phyloP scores from a whole-genome alignment of 2,888 invertebrate genomes.

The Ctenicera cuprea region DNA sequence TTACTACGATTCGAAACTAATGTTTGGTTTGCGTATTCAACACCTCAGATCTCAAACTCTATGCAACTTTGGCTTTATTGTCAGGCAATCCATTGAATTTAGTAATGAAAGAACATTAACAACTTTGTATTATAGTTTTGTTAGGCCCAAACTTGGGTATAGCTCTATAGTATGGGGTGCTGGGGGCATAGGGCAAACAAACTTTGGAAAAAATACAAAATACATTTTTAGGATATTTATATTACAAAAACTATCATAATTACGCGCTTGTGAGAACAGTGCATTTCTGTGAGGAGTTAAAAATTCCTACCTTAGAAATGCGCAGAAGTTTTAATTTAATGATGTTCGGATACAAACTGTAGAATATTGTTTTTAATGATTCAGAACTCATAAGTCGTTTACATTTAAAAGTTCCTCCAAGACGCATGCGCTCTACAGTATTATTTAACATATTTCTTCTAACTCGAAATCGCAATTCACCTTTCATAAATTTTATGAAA shows the following conservation, averaged over 20 bases:
- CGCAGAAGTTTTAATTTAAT: background rate
- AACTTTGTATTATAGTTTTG: background rate
- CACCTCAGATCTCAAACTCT: background rate
- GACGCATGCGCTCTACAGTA: background rate
- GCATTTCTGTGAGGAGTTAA: background rate
- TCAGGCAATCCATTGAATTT: background rate
- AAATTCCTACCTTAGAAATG: background rate
- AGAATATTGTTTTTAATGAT: background rate
- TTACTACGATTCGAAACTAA: background rate
- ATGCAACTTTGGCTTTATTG: background rate
- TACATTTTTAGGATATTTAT: background rate
- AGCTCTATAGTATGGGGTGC: background rate
- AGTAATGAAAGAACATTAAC: background rate
- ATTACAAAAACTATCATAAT: background rate
- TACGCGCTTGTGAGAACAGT: background rate
- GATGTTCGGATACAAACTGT: background rate
- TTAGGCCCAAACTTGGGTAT: background rate
- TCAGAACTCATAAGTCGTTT: background rate
- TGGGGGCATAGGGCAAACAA: background rate
- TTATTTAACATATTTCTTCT: background rate
- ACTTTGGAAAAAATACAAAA: background rate
- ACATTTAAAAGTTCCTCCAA: background rate
- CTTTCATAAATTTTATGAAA: background rate
- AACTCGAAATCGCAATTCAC: background rate
- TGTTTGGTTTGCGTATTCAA: background rate